Evolutionary conservation across 1,140 invertebrate species (phyloP), one percentile per base, ranked within the genome.

Genomic region (Cotesia glomerata): DNA sequence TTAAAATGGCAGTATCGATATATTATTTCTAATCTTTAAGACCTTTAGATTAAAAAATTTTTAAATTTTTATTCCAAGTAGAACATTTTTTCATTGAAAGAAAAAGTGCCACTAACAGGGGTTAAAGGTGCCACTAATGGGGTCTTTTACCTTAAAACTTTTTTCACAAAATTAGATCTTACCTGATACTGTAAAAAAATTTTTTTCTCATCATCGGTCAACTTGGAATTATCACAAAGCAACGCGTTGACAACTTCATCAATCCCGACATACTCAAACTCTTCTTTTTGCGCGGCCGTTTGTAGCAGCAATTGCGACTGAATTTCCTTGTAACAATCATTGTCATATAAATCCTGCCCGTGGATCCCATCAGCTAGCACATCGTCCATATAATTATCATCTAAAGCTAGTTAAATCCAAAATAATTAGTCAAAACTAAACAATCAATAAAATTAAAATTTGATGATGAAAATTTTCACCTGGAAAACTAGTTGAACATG

Each of bases 141-240:
- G n/a, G n/a, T n/a, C n/a, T n/a, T n/a, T n/a, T n/a, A n/a, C n/a
- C n/a, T n/a, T n/a, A n/a, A n/a, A n/a, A n/a, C n/a, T n/a, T n/a
- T 34, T n/a, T 63, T 58, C 45, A 16, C 8, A n/a, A 45, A 49
- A 63, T 36, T 9, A 45, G 11, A 45, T 7, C 8, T 52, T 74
- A 85, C 84, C 79, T 85, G 82, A 72, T 86, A 86, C n/a, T 80
- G 63, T 14, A 79, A 79, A 63, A 86, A 71, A 73, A 71, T 72
- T 84, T 79, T 83, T 52, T 78, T 84, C 4, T 74, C 87, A 4
- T 90, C 88, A 35, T 89, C 87, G 72, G 89, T 77, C 79, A 92
- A 87, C 75, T 79, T 85, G 2, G 86, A 78, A 77, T 90, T 90
- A 79, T 91, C 86, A 16, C 79, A 82, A 4, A 90, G 77, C 5